These are phyloP conservation scores for Caenorhabditis remanei DNA, from an alignment of 1,140 invertebrate genomes.

Conservation along the genomic window DNA sequence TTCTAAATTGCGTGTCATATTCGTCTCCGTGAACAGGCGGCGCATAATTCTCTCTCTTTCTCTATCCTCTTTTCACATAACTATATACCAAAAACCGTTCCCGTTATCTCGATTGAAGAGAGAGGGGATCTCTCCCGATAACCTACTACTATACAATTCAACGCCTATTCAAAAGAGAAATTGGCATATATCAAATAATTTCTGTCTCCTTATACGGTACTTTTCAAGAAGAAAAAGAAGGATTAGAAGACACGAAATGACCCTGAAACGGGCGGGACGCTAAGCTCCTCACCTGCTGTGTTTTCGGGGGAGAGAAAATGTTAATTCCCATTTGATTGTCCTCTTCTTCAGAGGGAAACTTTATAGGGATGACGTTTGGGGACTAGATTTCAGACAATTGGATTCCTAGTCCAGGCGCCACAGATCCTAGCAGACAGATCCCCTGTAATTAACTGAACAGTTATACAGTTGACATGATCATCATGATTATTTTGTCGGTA, in stretches of 20 bases:
- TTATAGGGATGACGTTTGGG: not conserved
- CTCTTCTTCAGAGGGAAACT: not conserved
- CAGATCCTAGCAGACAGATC: no score
- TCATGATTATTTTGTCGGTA: not conserved
- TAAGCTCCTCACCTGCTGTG: slow-evolving; percentile 38
- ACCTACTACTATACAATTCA: not conserved
- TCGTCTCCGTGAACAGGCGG: not conserved
- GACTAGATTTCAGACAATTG: no score
- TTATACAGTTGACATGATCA: slow-evolving; percentile 9
- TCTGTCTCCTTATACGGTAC: slow-evolving; percentile 31
- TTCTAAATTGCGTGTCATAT: no score
- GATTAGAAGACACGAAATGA: not conserved
- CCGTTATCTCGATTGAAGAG: slow-evolving; percentile 24
- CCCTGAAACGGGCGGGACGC: not conserved
- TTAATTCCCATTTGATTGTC: slow-evolving; percentile 36
- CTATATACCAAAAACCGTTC: slow-evolving; percentile 3
- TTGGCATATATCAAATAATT: slow-evolving; percentile 30
- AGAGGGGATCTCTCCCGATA: not conserved
- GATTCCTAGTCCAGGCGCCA: no score
- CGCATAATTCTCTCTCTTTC: slow-evolving; percentile 13
- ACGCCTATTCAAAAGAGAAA: slow-evolving; percentile 6
- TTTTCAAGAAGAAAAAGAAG: not conserved
- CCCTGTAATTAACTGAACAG: not conserved
- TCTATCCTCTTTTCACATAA: not conserved
- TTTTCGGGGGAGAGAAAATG: not conserved